Percentiles rank a stretch among this genome's conserved stretches.
phyloP scores from a whole-genome alignment of 2,797 vertebrate species.

The Megaceryle alcyon region DNA sequence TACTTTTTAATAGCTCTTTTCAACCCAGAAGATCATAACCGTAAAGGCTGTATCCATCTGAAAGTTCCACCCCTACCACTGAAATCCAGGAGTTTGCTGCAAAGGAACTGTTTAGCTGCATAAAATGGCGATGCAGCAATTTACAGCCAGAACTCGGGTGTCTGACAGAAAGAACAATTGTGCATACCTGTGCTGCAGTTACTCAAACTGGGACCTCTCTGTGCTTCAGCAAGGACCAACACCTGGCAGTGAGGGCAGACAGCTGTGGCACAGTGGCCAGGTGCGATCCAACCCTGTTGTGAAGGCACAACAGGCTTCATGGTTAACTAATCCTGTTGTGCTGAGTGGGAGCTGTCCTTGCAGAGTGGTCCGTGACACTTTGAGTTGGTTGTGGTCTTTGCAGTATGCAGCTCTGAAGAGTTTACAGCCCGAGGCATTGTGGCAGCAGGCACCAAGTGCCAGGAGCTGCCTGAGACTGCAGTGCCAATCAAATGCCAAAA shows the following conservation, averaged over 20 bases:
- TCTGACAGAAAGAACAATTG: background rate
- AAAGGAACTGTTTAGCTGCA: background rate
- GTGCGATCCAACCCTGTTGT: background rate
- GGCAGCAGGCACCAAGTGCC: background rate
- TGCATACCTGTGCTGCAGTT: background rate
- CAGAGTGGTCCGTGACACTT: background rate
- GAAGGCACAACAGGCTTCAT: background rate
- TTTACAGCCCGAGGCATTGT: background rate
- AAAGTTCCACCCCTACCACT: background rate
- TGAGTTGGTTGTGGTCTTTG: background rate
- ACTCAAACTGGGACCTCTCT: background rate
- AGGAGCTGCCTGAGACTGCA: background rate
- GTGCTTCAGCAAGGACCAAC: background rate
- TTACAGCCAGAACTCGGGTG: background rate
- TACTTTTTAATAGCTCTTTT: background rate
- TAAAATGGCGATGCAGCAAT: background rate
- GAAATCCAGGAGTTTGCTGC: background rate
- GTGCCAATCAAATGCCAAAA: background rate
- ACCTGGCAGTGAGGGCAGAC: background rate
- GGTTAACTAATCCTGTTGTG: background rate
- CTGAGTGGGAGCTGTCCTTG: background rate
- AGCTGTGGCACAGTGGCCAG: rapidly evolving
- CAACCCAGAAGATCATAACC: background rate
- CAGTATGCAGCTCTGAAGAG: background rate
- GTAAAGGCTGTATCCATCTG: background rate